phyloP scores from a whole-genome alignment of 2,797 vertebrate genomes.

The Gephyroberyx darwinii region DNA sequence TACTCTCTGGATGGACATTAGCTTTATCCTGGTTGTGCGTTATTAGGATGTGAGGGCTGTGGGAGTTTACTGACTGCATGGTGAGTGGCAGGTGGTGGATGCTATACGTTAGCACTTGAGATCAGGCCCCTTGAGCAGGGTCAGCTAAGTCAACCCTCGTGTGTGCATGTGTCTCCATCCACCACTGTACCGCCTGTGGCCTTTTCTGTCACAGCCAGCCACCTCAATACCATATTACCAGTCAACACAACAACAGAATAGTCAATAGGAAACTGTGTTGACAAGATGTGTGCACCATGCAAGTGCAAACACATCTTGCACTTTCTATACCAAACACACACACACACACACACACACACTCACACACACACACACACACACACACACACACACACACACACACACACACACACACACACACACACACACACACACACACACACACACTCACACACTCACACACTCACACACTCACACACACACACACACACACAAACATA shows the following conservation, averaged over 20 bases:
- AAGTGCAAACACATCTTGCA: constrained; percentile 18
- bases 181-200: no score
- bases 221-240: constrained; percentile 13
- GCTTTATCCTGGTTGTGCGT: neutral
- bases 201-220: neutral
- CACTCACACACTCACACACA: neutral
- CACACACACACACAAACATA: neutral
- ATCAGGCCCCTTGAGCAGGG: constrained; percentile 16
- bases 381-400: neutral
- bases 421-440: neutral
- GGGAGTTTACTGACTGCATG: neutral
- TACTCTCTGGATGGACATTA: constrained; percentile 1
- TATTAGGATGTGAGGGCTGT: neutral
- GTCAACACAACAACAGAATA: constrained; percentile 17
- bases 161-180: no score
- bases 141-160: neutral
- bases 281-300: neutral
- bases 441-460: neutral
- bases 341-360: neutral
- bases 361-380: neutral
- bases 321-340: neutral
- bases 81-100: constrained; percentile 1
- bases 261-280: neutral
- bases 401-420: neutral
- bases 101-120: constrained; percentile 33